Evolutionary conservation across 2,113 vertebrate species (phyloP), one percentile per base, ranked within the genome.

Genomic region (Oreocharis arfaki): DNA sequence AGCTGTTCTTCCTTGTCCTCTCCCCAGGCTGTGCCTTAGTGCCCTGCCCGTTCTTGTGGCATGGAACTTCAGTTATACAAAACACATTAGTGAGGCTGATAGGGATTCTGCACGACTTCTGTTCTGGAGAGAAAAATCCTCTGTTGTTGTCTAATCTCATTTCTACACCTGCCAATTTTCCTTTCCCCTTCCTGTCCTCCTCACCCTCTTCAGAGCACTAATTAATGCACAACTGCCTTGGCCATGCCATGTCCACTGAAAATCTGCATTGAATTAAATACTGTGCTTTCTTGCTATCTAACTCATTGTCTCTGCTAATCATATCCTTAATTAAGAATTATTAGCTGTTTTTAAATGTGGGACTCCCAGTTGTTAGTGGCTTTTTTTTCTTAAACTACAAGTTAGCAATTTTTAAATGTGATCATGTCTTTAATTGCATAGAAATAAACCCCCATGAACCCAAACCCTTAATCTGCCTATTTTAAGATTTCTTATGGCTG

Each of bases 131-230:
- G 60, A 81, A 90, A 95, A 89, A 69, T 90, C 87, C 71, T 92
- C 80, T 69, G 53, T 67, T 52, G 55, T 91, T 96, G 96, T 96
- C 94, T 95, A 92, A 97, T 97, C 94, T 93, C 68, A 96, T 97
- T 96, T 90, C 85, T 96, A 95, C 95, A 96, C 96, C 95, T 96
- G 96, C 95, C 95, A 96, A 41, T 96, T 96, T 90, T 69, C 82
- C 65, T 76, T 76, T 65, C 56, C 76, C 69, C 41, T 83, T 77
- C 76, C 73, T 61, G 71, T 92, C 77, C 78, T 69, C 77, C 85
- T 96, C 46, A 3, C 92, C 55, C 79, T 91, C 90, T 46, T 86
- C 87, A 84, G 87, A 93, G 70, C 81, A 44, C 90, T 97, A 96
- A 96, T 97, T 97, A 96, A 96, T 96, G 93, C 67, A 68, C 41